Evolutionary conservation across 2,113 vertebrate genomes (phyloP), one percentile per base, ranked within the genome.

Genomic region (Eulemur macaco): DNA sequence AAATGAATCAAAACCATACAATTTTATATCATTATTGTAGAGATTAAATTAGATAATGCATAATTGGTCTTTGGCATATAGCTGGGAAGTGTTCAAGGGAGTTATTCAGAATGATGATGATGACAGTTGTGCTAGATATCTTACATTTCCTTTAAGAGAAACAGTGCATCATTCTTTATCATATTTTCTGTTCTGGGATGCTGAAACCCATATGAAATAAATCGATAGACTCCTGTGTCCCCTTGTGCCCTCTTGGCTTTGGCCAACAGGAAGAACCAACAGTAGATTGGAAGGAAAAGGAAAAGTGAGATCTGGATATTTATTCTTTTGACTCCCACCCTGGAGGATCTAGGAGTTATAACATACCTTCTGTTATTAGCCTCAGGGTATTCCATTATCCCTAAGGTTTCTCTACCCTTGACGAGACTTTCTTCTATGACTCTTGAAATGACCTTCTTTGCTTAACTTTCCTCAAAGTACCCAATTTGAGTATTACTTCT

Each of bases 91-190:
- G 2, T 73, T 68, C 34, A n/a, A 74, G 52, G 11, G 29, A 39
- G 3, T 45, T 54, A 66, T 23, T 52, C 58, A 18, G 17, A 20
- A 39, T 39, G n/a, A 37, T 69, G 68, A 71, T 14, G 5, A 78
- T 52, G 29, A 60, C 15, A 21, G 0, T n/a, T 10, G 3, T 54
- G 13, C 27, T 71, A 7, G 3, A 52, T 69, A 27, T 47, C 14
- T 77, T 50, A 50, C 2, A 42, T 56, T 54, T 83, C 52, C 21
- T 87, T 50, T 9, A 68, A 20, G 8, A 31, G 11, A 94, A 27
- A 8, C 10, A 18, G 3, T 45, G 4, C 7, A 14, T 56, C 21
- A 1, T 37, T 86, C n/a, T 52, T 27, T 1, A 52, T 6, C 1
- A 2, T 2, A 2, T 15, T 86, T 8, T 45, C 52, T 78, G 3